These are phyloP conservation scores for Ginglymostoma cirratum DNA, from an alignment of 2,113 vertebrate genomes.

Conservation along the genomic window DNA sequence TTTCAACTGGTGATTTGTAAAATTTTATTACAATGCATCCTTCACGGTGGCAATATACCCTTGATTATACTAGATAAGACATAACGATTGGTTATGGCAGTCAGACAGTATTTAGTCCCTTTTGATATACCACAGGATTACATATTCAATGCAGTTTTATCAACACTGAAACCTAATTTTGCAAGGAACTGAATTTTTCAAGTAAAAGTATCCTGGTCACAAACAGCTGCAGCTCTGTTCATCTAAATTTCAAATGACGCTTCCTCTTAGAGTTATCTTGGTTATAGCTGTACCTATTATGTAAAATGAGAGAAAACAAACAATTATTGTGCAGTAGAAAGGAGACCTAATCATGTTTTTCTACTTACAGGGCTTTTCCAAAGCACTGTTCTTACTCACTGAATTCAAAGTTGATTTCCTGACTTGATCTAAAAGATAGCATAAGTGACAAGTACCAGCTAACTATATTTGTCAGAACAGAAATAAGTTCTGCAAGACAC, in stretches of 20 bases:
- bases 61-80: neutral
- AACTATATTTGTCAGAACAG: neutral
- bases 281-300: neutral
- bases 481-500: neutral
- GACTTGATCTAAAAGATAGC: neutral
- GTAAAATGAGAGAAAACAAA: neutral
- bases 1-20: neutral
- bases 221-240: neutral
- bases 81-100: neutral
- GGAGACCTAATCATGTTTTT: neutral
- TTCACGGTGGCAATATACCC: neutral
- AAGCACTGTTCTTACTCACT: neutral
- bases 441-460: neutral
- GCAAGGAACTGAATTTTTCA: neutral
- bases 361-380: neutral
- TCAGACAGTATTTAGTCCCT: neutral
- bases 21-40: neutral
- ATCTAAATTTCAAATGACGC: neutral
- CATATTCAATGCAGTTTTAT: neutral
- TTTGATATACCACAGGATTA: neutral
- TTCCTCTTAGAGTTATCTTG: neutral
- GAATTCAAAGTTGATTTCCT: neutral
- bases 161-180: neutral
- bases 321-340: neutral
- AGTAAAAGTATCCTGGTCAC: neutral